Base-by-base conservation (phyloP, 2,888 invertebrate genomes). In the Sturmia bella region DNA sequence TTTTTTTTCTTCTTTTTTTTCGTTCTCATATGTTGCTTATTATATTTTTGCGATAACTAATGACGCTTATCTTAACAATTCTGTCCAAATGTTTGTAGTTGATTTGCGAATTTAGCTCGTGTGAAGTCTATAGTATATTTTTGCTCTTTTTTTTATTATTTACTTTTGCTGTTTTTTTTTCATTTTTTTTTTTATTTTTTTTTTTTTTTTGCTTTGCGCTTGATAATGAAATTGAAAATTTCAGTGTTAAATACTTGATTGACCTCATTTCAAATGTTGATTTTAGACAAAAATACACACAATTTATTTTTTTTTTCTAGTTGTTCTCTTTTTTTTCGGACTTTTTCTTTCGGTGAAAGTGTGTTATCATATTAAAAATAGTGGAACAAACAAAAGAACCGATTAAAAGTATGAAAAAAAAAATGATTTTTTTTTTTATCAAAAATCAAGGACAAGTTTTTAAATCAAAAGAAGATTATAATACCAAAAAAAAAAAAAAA, bases 171-270 rank as follows among this genome's bases (percentile, higher is more conserved):
- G 6, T 52, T 21, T 57, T 73, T 17, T 54, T 32, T 2, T 48
- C 6, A 15, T 39, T 50, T 19, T 15, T 45, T n/a, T 9, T 37
- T 17, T 13, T 6, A 11, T 52, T 43, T 52, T 73, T 61, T 24
- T 68, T 43, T 17, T 32, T 39, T 39, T 19, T 21, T 39, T 27
- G 64, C 72, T 69, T 76, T 61, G 52, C 68, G 77, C 68, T 68
- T 81, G 77, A 80, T 80, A 80, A 80, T 77, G 81, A 81, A 76
- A 76, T 76, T 76, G 80, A 77, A 81, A 80, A 73, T 81, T 81
- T 81, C 81, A 81, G 76, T 81, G 81, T 77, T 81, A 81, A 81
- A 68, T 69, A 57, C 63, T 77, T 70, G 56, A 73, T 73, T 76
- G 80, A 68, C 76, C 80, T 81, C 48, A 81, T 73, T 81, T 76